phyloP scores from a whole-genome alignment of 2,797 vertebrate genomes.

The Fistularia commersonii region DNA sequence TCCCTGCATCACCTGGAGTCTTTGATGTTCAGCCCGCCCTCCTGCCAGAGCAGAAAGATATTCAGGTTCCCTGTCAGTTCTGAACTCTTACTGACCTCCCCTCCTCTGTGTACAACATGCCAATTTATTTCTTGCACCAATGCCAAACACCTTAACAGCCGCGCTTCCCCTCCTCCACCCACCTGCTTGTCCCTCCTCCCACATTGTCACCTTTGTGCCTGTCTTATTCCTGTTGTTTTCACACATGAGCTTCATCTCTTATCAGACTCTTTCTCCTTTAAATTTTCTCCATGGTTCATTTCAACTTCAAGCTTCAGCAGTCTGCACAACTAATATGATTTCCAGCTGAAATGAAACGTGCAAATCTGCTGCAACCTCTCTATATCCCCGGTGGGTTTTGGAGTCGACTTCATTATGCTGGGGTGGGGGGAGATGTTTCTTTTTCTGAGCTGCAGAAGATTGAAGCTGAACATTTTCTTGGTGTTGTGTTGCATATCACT shows the following conservation, averaged over 20 bases:
- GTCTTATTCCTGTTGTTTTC: slow-evolving; percentile 12
- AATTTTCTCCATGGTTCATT: slow-evolving; percentile 56
- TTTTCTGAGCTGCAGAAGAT: slow-evolving; percentile 27
- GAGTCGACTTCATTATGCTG: slow-evolving; percentile 42
- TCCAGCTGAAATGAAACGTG: slow-evolving; percentile 66
- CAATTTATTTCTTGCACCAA: slow-evolving; percentile 45
- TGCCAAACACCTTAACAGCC: slow-evolving; percentile 25
- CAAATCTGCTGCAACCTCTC: slow-evolving; percentile 52
- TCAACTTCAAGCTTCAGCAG: slow-evolving; percentile 48
- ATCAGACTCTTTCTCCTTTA: slow-evolving; percentile 45
- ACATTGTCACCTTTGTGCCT: slow-evolving; percentile 9
- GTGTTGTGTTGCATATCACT: slow-evolving; percentile 16
- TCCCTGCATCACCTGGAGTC: slow-evolving; percentile 18
- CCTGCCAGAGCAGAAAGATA: slow-evolving; percentile 28
- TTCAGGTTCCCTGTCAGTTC: slow-evolving; percentile 27
- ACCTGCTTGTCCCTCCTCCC: slow-evolving; percentile 20
- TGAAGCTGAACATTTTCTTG: slow-evolving; percentile 32
- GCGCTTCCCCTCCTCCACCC: slow-evolving; percentile 6
- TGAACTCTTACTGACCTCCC: slow-evolving; percentile 62
- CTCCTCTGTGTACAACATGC: slow-evolving; percentile 24
- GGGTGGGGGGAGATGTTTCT: slow-evolving; percentile 12
- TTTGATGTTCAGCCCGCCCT: slow-evolving; percentile 29
- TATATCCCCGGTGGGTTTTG: slow-evolving; percentile 35
- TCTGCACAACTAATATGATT: slow-evolving; percentile 57
- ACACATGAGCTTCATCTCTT: background rate